A percentile compares a stretch with the other conserved stretches of the same genome.
These are phyloP conservation scores for Synchiropus splendidus DNA, from an alignment of 2,113 vertebrate genomes.

Conservation along the genomic window DNA sequence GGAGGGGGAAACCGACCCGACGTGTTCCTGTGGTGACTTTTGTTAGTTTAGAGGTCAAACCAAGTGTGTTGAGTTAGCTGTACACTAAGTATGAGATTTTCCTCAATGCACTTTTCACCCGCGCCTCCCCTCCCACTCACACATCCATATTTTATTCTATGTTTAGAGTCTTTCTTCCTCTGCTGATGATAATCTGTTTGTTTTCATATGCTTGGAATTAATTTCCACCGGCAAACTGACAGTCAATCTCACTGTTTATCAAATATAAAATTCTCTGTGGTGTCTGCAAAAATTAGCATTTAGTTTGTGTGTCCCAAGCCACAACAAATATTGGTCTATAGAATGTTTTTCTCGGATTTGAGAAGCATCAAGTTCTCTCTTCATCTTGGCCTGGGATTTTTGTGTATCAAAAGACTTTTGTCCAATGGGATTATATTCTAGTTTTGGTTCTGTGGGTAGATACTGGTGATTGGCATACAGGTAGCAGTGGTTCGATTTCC, in stretches of 20 bases:
- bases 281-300: conserved; percentile 43
- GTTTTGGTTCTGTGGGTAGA: conserved; percentile 18
- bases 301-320: conserved; percentile 35
- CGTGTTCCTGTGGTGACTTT: neutral
- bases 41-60: conserved; percentile 11
- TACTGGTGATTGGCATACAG: conserved; percentile 1
- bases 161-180: conserved; percentile 1
- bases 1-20: too few relatives aligned
- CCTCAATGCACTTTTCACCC: conserved; percentile 19
- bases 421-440: conserved; percentile 17
- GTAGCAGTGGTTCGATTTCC: too few relatives aligned
- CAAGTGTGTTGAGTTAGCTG: neutral
- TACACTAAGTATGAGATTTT: conserved; percentile 2
- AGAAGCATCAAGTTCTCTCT: conserved; percentile 27
- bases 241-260: conserved; percentile 35
- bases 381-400: conserved; percentile 1
- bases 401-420: conserved; percentile 6
- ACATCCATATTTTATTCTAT: neutral
- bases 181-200: conserved; percentile 13
- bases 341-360: conserved; percentile 46
- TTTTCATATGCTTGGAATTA: conserved; percentile 23
- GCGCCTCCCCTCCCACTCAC: conserved; percentile 2
- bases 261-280: conserved; percentile 36
- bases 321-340: conserved; percentile 51
- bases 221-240: conserved; percentile 20